Evolutionary conservation across 23 tunicate species (phyloP).

Genomic region (Ciona savignyi): DNA sequence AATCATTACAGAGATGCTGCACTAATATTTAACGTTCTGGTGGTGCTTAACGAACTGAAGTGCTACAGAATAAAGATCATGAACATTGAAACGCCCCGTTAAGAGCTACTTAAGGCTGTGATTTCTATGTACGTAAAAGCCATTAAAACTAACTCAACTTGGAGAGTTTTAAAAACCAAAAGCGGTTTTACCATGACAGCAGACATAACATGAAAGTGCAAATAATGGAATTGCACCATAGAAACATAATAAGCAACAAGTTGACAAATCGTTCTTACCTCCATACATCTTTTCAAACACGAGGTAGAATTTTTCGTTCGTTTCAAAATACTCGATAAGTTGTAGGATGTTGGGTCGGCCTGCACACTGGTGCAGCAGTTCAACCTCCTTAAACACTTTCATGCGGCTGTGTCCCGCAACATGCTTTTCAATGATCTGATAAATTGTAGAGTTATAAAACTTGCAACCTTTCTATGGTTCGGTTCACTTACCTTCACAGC

Average conservation of each 20-base stretch:
- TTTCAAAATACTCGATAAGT: conserved; percentile 96
- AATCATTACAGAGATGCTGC: not conserved
- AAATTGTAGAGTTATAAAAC: not conserved
- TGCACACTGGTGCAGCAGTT: conserved; percentile 86
- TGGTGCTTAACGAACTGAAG: no score
- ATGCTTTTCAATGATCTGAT: conserved; percentile 90
- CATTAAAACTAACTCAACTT: no score
- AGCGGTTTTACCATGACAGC: not conserved
- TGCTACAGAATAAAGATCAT: no score
- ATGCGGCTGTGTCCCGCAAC: conserved; percentile 87
- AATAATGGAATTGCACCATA: no score
- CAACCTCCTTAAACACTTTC: conserved; percentile 93
- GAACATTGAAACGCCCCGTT: no score
- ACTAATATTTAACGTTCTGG: not conserved
- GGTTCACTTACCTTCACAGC: conserved; percentile 89
- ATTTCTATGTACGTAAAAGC: no score
- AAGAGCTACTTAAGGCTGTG: no score
- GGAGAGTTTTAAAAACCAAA: not conserved
- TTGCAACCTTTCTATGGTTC: not conserved
- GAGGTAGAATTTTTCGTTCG: conserved; percentile 79
- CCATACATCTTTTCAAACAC: conserved; percentile 99
- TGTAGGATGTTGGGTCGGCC: conserved; percentile 85
- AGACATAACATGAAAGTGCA: not conserved
- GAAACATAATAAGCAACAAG: not conserved
- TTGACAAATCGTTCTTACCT: conserved; percentile 62